Percentiles rank a stretch among this genome's conserved stretches.
Conservation (phyloP, 2,888 invertebrate species). For the Chorisops tibialis region DNA sequence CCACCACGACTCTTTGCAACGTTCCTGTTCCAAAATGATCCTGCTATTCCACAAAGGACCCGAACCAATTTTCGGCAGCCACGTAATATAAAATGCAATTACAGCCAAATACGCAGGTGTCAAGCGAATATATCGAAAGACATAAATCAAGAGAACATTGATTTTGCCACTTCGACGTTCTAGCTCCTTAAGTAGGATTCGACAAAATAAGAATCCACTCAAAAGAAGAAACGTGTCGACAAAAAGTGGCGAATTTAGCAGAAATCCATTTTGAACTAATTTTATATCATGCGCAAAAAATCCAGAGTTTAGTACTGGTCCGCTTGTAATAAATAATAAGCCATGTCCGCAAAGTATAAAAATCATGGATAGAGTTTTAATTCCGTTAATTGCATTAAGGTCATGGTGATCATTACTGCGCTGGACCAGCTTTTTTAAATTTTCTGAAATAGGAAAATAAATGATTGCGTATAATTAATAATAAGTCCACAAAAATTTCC, state of each 20-base stretch:
- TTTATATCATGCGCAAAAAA: constrained; percentile 57
- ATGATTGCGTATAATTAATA: background rate
- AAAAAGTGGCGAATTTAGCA: constrained; percentile 65
- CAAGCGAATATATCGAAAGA: constrained; percentile 67
- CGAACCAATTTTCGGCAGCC: constrained; percentile 64
- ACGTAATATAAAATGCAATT: constrained; percentile 69
- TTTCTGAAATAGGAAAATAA: constrained; percentile 37
- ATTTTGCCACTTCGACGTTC: constrained; percentile 63
- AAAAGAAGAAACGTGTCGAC: constrained; percentile 72
- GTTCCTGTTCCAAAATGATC: constrained; percentile 56
- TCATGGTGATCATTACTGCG: constrained; percentile 57
- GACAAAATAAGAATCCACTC: constrained; percentile 67
- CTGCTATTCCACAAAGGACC: constrained; percentile 72
- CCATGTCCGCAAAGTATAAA: constrained; percentile 67
- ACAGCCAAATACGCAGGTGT: constrained; percentile 72
- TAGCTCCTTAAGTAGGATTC: constrained; percentile 64
- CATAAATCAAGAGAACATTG: constrained; percentile 61
- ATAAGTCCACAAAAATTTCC: constrained; percentile 12
- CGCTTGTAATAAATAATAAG: constrained; percentile 63
- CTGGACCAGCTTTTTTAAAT: constrained; percentile 44
- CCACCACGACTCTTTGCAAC: constrained; percentile 71
- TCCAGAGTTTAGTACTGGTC: constrained; percentile 64
- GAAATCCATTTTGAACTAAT: constrained; percentile 59
- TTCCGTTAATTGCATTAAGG: constrained; percentile 63
- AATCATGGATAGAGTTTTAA: constrained; percentile 66